Percentiles rank a stretch among this genome's conserved stretches.
Evolutionary conservation across 2,888 invertebrate species (phyloP).

Genomic region (Drosophila pegasa): DNA sequence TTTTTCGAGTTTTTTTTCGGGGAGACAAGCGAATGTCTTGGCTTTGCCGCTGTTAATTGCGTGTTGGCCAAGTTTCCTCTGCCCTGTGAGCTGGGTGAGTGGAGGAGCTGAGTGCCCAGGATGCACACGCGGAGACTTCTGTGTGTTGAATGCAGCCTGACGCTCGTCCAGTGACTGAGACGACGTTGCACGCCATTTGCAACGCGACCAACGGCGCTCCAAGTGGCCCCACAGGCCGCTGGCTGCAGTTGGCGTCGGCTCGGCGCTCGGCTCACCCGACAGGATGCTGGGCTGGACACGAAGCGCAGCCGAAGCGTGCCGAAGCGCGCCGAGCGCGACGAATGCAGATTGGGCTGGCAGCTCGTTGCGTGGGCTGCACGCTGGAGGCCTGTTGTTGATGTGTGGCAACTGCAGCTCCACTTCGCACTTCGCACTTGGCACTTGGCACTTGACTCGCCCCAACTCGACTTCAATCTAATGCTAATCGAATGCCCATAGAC

Average conservation of each 20-base stretch:
- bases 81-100: background rate
- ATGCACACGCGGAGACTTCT: conserved; percentile 26
- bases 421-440: too few relatives aligned
- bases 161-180: conserved; percentile 71
- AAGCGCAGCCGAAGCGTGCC: background rate
- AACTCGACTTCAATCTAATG: conserved; percentile 1
- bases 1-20: background rate
- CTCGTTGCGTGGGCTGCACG: conserved; percentile 48
- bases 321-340: conserved; percentile 13
- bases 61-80: conserved; percentile 14
- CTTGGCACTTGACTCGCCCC: background rate
- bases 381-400: conserved; percentile 16
- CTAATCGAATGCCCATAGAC: conserved; percentile 1
- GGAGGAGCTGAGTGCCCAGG: conserved; percentile 7
- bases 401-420: conserved; percentile 10
- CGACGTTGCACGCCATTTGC: conserved; percentile 67
- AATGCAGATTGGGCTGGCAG: conserved; percentile 31
- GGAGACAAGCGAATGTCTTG: background rate
- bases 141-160: conserved; percentile 76
- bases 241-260: conserved; percentile 35
- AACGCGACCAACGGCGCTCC: conserved; percentile 36
- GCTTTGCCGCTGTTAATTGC: conserved; percentile 35
- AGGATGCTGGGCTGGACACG: conserved; percentile 33
- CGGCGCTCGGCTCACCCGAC: conserved; percentile 37
- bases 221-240: conserved; percentile 3